Evolutionary conservation across 2,113 vertebrate species (phyloP), one percentile per base, ranked within the genome.

Genomic region (Pseudopipra pipra): DNA sequence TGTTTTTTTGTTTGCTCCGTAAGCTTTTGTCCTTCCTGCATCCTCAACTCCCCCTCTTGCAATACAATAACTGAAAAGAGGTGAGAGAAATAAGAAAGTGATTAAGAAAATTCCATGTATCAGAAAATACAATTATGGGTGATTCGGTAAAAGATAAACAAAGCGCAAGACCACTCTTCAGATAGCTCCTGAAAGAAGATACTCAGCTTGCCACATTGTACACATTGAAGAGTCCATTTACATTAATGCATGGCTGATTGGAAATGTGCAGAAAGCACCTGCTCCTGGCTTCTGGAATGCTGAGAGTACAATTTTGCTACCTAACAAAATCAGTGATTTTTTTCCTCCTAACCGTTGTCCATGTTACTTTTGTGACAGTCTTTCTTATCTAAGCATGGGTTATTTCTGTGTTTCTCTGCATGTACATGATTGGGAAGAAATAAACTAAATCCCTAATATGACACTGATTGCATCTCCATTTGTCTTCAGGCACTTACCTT

Each of bases 241-340:
- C 96, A 97, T 97, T 96, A 95, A 96, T 98, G 98, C 98, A 98
- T 98, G 98, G 97, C 97, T 97, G 87, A 96, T 95, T 97, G 97
- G 93, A 92, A 96, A 95, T 91, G 84, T 96, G 96, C 93, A 94
- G 93, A 97, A 97, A 97, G 93, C 94, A 97, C 83, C 97, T 96
- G 93, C 94, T 98, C 95, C 93, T 97, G 95, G 94, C 96, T 97
- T 98, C 90, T 96, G 93, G 92, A 98, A 98, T 98, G 98, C 96
- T 98, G 85, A 98, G 75, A 97, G 79, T 92, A 70, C 81, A 95
- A n/a, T 97, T 89, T 96, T 96, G 89, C 88, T 92, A 81, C 78
- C 52, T 93, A 88, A 82, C 8, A 9, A 81, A 96, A 94, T 77
- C 68, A 81, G 35, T 96, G 56, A 25, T 91, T 96, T 76, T 85